A percentile compares a stretch with the other conserved stretches of the same genome.
These are phyloP conservation scores for Catharus bicknelli DNA, from an alignment of 2,113 vertebrate species.

Conservation along the genomic window DNA sequence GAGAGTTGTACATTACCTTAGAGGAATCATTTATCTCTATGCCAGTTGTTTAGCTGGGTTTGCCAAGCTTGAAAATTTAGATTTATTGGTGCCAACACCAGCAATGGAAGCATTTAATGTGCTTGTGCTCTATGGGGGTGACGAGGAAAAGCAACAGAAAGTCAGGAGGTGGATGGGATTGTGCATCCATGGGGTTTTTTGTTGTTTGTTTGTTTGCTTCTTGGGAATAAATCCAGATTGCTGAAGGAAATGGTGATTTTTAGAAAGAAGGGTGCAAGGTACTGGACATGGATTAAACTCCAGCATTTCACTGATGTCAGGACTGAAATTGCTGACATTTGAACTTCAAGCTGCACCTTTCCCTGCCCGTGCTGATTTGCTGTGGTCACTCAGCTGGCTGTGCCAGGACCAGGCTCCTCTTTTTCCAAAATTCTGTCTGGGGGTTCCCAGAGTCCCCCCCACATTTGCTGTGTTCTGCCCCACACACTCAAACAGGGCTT, in stretches of 20 bases:
- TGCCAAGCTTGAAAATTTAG: conserved; percentile 78
- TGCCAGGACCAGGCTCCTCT: rapidly evolving
- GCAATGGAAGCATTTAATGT: conserved; percentile 65
- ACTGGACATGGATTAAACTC: neutral
- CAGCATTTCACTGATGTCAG: neutral
- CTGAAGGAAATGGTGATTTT: neutral
- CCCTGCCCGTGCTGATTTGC: neutral
- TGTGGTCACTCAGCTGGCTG: neutral
- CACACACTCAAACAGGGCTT: conserved; percentile 45
- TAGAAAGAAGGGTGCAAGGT: neutral
- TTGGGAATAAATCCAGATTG: neutral
- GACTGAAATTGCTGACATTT: neutral
- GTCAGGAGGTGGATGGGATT: neutral
- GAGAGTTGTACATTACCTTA: conserved; percentile 54
- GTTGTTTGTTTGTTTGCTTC: no score
- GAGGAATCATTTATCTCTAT: conserved; percentile 76
- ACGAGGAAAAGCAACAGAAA: neutral
- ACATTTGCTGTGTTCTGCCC: conserved; percentile 43
- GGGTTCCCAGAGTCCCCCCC: neutral
- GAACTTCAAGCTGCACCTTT: neutral
- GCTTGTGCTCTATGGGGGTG: conserved; percentile 48
- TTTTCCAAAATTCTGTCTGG: neutral
- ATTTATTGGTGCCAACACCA: conserved; percentile 76
- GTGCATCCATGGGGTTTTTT: no score
- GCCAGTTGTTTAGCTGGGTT: conserved; percentile 67